Evolutionary conservation across 2,888 invertebrate species (phyloP), one percentile per base, ranked within the genome.

Genomic region (Caenorhabditis doughertyi): DNA sequence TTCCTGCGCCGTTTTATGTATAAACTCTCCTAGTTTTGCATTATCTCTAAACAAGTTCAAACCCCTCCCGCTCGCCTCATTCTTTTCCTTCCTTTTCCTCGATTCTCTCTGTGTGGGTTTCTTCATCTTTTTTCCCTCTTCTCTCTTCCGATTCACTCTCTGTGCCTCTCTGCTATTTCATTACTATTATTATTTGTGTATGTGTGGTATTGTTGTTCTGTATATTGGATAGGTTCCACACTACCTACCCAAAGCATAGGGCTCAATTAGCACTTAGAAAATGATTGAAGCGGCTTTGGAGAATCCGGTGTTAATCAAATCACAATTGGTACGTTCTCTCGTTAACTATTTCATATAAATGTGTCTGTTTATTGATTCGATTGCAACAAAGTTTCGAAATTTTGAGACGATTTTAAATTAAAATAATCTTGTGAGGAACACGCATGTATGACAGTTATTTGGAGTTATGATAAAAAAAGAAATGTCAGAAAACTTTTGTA

Each of bases 201-300:
- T 44, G 42, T 44, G 32, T 49, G 18, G 27, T 58, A 76, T 65
- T 58, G 49, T 58, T 67, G 56, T 70, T 42, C 67, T 62, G 62
- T 65, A 49, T 32, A 32, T 44, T 51, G 32, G 29, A 42, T 65
- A 51, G 65, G 21, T 18, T 25, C 13, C n/a, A n/a, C n/a, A n/a
- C n/a, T n/a, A n/a, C n/a, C n/a, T n/a, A n/a, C n/a, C n/a, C 51
- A 29, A 55, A 27, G 32, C 32, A 55, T 32, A 55, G 44, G 29
- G 25, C 16, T 53, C 21, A 32, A 51, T 51, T 51, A 64, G 64
- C 35, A 39, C 53, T 39, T 44, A 58, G 44, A 49, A 23, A 47
- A 77, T 77, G 77, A 77, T 77, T 55, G 77, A 68, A 70, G 77
- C 77, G 3, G 77, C 77, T 2, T 7, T 60, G 51, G 77, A 77